Evolutionary conservation across 2,888 invertebrate genomes (phyloP).

Genomic region (Eupithecia abbreviata): DNA sequence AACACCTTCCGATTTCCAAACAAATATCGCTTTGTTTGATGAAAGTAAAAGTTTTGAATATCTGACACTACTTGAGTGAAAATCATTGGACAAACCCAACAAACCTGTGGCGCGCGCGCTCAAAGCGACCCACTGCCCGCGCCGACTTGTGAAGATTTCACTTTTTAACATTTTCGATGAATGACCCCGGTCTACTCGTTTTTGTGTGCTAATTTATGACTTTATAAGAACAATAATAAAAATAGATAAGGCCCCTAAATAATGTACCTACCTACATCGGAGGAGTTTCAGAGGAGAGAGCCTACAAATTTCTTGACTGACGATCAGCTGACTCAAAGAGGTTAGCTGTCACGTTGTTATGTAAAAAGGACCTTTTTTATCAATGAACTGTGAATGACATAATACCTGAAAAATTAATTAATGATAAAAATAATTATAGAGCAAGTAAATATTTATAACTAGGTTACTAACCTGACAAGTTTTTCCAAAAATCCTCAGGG

Average conservation of each 20-base stretch:
- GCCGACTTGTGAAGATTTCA: constrained; percentile 74
- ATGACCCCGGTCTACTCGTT: constrained; percentile 52
- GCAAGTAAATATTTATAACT: constrained; percentile 26
- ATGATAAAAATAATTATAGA: constrained; percentile 3
- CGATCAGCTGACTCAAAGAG: constrained; percentile 60
- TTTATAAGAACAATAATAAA: neutral
- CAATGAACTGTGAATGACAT: constrained; percentile 34
- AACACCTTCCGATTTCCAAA: constrained; percentile 46
- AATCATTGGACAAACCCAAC: constrained; percentile 74
- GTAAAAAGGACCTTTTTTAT: constrained; percentile 52
- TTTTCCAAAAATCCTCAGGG: constrained; percentile 81
- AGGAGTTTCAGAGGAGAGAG: neutral
- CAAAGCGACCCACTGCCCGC: constrained; percentile 73
- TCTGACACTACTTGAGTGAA: constrained; percentile 63
- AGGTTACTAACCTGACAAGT: constrained; percentile 75
- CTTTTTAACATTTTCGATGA: constrained; percentile 72
- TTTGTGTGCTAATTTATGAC: constrained; percentile 14
- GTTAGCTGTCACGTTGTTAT: constrained; percentile 62
- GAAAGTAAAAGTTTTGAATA: constrained; percentile 78
- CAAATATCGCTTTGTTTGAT: constrained; percentile 59
- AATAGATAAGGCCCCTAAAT: neutral
- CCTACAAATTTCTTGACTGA: constrained; percentile 40
- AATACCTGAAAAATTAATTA: constrained; percentile 13
- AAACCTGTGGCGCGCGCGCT: constrained; percentile 69
- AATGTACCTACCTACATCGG: neutral